Percentiles rank a stretch among this genome's conserved stretches.
These are phyloP conservation scores for Drosophila imparisetae DNA, from an alignment of 2,888 invertebrate genomes.

Conservation along the genomic window DNA sequence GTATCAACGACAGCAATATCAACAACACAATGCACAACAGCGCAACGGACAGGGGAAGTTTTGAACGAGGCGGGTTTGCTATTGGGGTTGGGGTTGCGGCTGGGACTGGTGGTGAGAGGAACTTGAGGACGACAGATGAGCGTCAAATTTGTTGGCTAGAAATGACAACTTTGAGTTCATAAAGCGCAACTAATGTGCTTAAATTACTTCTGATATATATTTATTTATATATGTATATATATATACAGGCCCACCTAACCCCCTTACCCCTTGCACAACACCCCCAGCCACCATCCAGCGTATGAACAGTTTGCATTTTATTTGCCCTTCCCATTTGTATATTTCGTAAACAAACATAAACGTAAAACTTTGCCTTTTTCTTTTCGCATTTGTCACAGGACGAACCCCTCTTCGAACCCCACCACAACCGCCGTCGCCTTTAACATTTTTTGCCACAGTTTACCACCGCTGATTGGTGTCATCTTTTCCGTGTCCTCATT, in stretches of 20 bases:
- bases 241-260: neutral
- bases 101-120: neutral
- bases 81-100: neutral
- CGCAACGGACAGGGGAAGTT: neutral
- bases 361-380: conserved; percentile 59
- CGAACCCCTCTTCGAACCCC: neutral
- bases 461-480: conserved; percentile 42
- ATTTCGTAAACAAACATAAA: conserved; percentile 75
- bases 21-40: conserved; percentile 34
- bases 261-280: neutral
- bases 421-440: no score
- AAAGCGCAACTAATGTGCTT: conserved; percentile 81
- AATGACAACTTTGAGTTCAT: conserved; percentile 80
- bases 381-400: conserved; percentile 32
- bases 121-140: conserved; percentile 44
- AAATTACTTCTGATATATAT: conserved; percentile 70
- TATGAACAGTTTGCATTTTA: conserved; percentile 56
- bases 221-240: neutral
- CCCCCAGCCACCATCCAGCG: neutral
- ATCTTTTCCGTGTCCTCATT: conserved; percentile 49
- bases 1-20: conserved; percentile 34
- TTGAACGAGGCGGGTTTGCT: no score
- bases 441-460: conserved; percentile 4
- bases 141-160: conserved; percentile 69
- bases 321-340: conserved; percentile 66